Percentiles rank a stretch among this genome's conserved stretches.
Conservation (phyloP, 2,113 vertebrate genomes). For the Beaufortia kweichowensis region DNA sequence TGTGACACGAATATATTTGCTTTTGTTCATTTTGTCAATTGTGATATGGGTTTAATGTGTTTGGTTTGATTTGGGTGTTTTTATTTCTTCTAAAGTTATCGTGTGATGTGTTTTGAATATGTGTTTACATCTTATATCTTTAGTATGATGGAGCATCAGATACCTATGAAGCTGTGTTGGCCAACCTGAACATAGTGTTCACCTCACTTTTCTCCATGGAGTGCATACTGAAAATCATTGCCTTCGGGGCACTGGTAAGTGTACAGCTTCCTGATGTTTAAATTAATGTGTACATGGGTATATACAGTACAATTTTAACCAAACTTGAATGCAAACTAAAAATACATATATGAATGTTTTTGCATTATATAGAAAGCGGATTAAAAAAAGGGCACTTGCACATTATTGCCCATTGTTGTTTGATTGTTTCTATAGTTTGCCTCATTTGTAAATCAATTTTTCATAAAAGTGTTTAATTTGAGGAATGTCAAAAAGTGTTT, state of each 20-base stretch:
- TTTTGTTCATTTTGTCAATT: too few species aligned
- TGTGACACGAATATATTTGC: too few species aligned
- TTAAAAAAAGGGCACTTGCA: too few species aligned
- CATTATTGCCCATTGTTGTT: too few species aligned
- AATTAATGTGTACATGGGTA: too few species aligned
- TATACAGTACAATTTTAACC: too few species aligned
- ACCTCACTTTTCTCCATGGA: conserved; percentile 96
- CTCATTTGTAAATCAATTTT: too few species aligned
- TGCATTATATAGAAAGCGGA: too few species aligned
- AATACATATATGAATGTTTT: too few species aligned
- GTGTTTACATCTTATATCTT: conserved; percentile 49
- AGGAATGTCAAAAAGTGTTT: not conserved
- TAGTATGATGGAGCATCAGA: conserved; percentile 77
- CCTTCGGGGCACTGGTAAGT: conserved; percentile 91
- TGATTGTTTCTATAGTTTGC: too few species aligned
- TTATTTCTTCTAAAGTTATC: not conserved
- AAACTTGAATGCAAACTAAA: too few species aligned
- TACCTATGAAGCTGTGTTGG: conserved; percentile 84
- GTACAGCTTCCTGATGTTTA: too few species aligned
- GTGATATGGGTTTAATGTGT: not conserved
- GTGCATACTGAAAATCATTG: conserved; percentile 94
- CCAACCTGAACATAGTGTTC: conserved; percentile 95
- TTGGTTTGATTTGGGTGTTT: not conserved
- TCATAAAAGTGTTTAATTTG: not conserved
- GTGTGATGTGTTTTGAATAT: not conserved